A percentile compares a stretch with the other conserved stretches of the same genome.
Conservation (phyloP, 1,140 invertebrate genomes). For the Agrypnia vestita region DNA sequence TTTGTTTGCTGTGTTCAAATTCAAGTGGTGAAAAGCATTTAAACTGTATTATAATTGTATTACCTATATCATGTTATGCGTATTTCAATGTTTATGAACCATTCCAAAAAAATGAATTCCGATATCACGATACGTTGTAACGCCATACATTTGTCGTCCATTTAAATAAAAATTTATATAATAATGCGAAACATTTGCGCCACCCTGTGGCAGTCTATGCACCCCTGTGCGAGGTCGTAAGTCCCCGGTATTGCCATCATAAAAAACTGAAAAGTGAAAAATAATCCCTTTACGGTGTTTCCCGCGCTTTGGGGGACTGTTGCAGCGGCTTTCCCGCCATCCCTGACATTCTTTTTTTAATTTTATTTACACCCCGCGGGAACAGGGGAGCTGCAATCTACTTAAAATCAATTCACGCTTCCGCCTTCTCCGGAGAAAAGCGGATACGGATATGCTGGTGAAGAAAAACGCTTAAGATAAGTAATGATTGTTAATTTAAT, state of each 20-base stretch:
- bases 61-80: too few species aligned
- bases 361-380: slow-evolving; percentile 55
- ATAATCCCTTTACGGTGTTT: slow-evolving; percentile 56
- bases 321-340: slow-evolving; percentile 20
- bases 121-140: too few species aligned
- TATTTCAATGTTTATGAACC: too few species aligned
- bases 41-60: too few species aligned
- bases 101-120: too few species aligned
- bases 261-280: slow-evolving; percentile 60
- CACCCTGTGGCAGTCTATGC: background rate
- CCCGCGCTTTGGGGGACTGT: slow-evolving; percentile 15
- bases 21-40: too few species aligned
- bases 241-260: slow-evolving; percentile 50
- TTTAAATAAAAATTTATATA: too few species aligned
- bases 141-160: too few species aligned
- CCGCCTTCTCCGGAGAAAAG: background rate
- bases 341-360: slow-evolving; percentile 58
- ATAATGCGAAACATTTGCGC: background rate
- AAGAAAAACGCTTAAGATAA: background rate
- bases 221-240: slow-evolving; percentile 39
- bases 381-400: slow-evolving; percentile 56
- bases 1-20: too few species aligned
- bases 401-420: slow-evolving; percentile 57
- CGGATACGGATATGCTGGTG: background rate
- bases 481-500: background rate